These are phyloP conservation scores for Drosophila tanythrix DNA, from an alignment of 2,888 invertebrate genomes.

Conservation along the genomic window DNA sequence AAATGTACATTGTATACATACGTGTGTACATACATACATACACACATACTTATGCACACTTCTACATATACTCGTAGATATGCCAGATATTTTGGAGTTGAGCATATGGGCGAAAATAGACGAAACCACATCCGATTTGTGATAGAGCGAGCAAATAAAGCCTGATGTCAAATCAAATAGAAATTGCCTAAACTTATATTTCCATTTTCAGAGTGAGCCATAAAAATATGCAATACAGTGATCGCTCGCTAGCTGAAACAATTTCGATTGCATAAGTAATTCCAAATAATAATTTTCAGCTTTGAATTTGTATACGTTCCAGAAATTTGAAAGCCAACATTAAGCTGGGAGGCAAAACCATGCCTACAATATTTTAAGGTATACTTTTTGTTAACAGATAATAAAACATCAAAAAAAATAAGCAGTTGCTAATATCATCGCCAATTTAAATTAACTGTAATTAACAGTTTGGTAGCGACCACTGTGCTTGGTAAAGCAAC, in stretches of 20 bases:
- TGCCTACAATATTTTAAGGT: background rate
- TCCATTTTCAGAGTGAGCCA: conserved; percentile 34
- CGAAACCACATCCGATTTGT: conserved; percentile 51
- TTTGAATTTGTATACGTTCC: background rate
- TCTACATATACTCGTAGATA: conserved; percentile 16
- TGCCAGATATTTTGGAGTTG: conserved; percentile 19
- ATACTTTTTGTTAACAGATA: background rate
- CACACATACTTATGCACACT: background rate
- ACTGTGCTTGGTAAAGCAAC: conserved; percentile 4
- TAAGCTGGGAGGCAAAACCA: background rate
- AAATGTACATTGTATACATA: conserved; percentile 3
- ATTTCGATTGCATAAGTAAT: background rate
- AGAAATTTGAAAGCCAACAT: background rate
- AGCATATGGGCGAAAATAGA: conserved; percentile 61
- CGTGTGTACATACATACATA: background rate
- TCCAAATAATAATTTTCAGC: background rate
- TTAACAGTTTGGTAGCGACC: background rate
- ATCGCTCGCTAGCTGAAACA: background rate
- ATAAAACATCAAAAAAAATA: background rate
- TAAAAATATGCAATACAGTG: conserved; percentile 12
- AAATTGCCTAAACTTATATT: conserved; percentile 52
- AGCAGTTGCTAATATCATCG: background rate
- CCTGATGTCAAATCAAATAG: conserved; percentile 71
- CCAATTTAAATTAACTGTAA: background rate
- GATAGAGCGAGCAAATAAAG: conserved; percentile 58